These are phyloP conservation scores for Diaperis boleti DNA, from an alignment of 2,888 invertebrate genomes.

Conservation along the genomic window DNA sequence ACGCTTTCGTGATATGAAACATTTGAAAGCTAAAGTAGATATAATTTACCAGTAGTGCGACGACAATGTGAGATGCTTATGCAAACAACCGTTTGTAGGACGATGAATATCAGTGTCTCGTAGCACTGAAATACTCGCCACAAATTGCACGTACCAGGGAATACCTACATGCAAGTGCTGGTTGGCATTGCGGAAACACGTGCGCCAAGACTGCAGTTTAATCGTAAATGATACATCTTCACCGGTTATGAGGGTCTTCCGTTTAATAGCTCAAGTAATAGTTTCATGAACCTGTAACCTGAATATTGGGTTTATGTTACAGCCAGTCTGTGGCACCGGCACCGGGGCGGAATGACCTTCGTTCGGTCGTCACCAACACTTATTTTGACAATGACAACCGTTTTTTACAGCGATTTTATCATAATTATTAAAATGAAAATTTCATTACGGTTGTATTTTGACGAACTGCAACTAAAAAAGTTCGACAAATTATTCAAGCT, in stretches of 20 bases:
- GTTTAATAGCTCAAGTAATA: conserved; percentile 4
- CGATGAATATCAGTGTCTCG: neutral
- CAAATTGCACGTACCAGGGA: conserved; percentile 10
- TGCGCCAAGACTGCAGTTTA: conserved; percentile 27
- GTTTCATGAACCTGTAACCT: conserved; percentile 12
- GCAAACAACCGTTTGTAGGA: conserved; percentile 1
- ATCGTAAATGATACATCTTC: conserved; percentile 25
- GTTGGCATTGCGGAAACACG: conserved; percentile 19
- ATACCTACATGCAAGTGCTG: conserved; percentile 9
- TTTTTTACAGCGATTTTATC: too few relatives aligned
- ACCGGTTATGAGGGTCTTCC: conserved; percentile 23
- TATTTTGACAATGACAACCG: too few relatives aligned
- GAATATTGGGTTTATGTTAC: conserved; percentile 13
- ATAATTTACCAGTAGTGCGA: too few relatives aligned
- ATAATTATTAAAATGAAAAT: too few relatives aligned
- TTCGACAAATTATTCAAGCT: too few relatives aligned
- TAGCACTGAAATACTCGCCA: neutral
- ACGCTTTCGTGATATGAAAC: too few relatives aligned
- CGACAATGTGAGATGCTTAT: too few relatives aligned
- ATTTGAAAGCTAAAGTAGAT: too few relatives aligned
- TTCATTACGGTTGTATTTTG: too few relatives aligned
- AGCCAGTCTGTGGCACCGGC: neutral
- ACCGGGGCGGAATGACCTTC: too few relatives aligned
- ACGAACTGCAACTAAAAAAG: too few relatives aligned
- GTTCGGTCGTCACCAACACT: too few relatives aligned